Percentiles rank a stretch among this genome's conserved stretches.
Evolutionary conservation across 2,113 vertebrate species (phyloP).

Genomic region (Microtus pennsylvanicus): DNA sequence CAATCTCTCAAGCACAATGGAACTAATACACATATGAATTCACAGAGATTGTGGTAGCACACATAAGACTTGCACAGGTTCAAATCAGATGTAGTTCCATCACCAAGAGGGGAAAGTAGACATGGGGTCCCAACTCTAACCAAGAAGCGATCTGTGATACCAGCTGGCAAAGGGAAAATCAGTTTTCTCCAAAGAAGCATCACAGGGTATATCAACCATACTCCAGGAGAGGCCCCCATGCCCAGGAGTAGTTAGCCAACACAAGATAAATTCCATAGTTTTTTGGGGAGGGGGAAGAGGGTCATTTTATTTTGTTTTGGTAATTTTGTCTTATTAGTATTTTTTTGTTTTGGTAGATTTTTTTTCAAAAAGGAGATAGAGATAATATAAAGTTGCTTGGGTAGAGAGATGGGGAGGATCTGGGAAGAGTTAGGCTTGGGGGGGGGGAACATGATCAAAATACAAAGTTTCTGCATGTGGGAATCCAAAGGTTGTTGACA

Average conservation of each 20-base stretch:
- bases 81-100: neutral
- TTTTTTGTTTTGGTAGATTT: neutral
- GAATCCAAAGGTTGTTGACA: neutral
- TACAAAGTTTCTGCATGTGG: neutral
- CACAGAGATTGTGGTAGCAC: neutral
- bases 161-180: neutral
- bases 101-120: neutral
- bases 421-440: neutral
- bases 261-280: too few species aligned
- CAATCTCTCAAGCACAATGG: neutral
- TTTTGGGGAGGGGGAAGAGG: neutral
- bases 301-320: neutral
- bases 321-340: neutral
- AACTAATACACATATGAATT: neutral
- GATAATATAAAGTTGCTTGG: neutral
- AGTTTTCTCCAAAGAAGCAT: too few species aligned
- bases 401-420: neutral
- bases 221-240: too few species aligned
- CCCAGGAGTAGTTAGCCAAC: too few species aligned
- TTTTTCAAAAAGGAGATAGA: neutral
- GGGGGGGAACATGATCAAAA: too few species aligned
- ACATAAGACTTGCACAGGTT: neutral
- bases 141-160: too few species aligned
- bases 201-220: too few species aligned
- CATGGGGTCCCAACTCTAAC: neutral